Percentiles rank a stretch among this genome's conserved stretches.
Conservation (phyloP, 2,797 vertebrate genomes). For the Parauchenoglanis punctatus region DNA sequence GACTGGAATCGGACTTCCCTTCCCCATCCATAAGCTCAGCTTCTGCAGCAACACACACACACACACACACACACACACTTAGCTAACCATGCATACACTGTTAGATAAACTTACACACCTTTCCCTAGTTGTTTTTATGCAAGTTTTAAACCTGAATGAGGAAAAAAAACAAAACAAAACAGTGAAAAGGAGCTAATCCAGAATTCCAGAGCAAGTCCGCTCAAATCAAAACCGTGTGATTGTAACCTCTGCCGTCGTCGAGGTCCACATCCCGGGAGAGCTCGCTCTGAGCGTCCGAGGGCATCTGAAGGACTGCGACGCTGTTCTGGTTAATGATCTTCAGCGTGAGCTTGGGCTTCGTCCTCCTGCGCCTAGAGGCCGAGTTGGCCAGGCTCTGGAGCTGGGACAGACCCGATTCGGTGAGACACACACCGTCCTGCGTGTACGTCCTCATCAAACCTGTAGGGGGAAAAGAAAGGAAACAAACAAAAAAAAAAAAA, state of each 20-base stretch:
- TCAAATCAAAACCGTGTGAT: too few relatives aligned
- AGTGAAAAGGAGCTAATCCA: neutral
- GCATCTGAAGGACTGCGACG: constrained; percentile 95
- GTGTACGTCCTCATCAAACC: constrained; percentile 95
- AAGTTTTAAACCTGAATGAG: too few relatives aligned
- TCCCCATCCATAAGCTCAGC: constrained; percentile 94
- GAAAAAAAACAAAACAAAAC: too few relatives aligned
- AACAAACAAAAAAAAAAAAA: neutral
- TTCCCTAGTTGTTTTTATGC: neutral
- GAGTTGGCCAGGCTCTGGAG: constrained; percentile 93
- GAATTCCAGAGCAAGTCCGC: neutral
- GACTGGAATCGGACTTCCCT: constrained; percentile 96
- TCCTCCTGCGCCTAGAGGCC: constrained; percentile 87
- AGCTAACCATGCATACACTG: neutral
- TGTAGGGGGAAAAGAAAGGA: constrained; percentile 58
- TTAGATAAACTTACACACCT: neutral
- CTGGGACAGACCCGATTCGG: constrained; percentile 94
- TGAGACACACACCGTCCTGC: constrained; percentile 97
- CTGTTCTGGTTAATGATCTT: constrained; percentile 99
- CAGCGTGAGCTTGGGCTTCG: constrained; percentile 96
- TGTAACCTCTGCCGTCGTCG: constrained; percentile 89
- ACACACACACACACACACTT: neutral
- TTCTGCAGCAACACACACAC: constrained; percentile 75
- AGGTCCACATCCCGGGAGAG: constrained; percentile 90
- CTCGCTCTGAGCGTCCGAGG: constrained; percentile 87